phyloP scores from a whole-genome alignment of 2,888 invertebrate species.

The Nemurella pictetii region DNA sequence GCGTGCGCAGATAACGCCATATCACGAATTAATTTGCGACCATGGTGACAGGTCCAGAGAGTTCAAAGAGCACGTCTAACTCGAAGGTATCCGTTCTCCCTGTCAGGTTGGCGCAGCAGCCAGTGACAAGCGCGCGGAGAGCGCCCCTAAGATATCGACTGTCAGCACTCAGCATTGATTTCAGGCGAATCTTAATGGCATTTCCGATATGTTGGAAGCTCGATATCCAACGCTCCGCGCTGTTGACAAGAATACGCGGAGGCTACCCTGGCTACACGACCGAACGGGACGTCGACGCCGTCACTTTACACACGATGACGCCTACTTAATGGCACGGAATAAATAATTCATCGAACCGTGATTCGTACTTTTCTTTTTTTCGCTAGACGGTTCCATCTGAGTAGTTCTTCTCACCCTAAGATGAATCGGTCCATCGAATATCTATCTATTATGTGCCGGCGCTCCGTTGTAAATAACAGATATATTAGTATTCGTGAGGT shows the following conservation, averaged over 20 bases:
- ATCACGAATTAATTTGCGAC: too few species aligned
- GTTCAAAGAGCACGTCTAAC: too few species aligned
- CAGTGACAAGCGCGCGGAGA: not conserved
- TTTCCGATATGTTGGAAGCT: conserved; percentile 41
- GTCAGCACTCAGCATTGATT: conserved; percentile 16
- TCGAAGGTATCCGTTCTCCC: too few species aligned
- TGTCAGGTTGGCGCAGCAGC: too few species aligned
- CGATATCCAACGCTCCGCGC: not conserved
- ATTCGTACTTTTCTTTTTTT: conserved; percentile 19
- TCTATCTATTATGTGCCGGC: not conserved
- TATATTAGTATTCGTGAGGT: conserved; percentile 22
- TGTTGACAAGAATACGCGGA: conserved; percentile 22
- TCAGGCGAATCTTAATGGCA: conserved; percentile 38
- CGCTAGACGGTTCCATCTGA: not conserved
- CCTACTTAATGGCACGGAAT: conserved; percentile 17
- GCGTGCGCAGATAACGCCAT: too few species aligned
- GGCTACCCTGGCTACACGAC: too few species aligned
- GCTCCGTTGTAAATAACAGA: conserved; percentile 2
- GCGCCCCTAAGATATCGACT: conserved; percentile 34
- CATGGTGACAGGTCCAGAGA: too few species aligned
- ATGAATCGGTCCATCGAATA: conserved; percentile 11
- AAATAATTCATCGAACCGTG: conserved; percentile 27
- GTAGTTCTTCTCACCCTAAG: conserved; percentile 19
- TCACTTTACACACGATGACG: not conserved
- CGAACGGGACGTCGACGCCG: not conserved